phyloP scores from a whole-genome alignment of 2,888 invertebrate genomes.

The Drymonia ruficornis region DNA sequence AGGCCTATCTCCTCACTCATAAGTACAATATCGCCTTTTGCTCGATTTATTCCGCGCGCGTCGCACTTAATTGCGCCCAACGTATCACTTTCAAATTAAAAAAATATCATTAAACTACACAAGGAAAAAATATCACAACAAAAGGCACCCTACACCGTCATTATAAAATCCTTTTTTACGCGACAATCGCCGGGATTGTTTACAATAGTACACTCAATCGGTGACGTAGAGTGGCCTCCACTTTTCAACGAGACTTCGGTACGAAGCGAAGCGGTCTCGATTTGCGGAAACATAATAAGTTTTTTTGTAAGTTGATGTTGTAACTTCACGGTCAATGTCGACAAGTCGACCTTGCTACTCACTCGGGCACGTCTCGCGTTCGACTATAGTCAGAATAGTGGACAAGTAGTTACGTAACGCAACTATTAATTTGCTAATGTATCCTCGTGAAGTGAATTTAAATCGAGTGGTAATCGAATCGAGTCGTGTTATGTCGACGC shows the following conservation, averaged over 20 bases:
- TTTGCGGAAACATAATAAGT: conserved; percentile 79
- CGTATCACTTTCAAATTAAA: conserved; percentile 7
- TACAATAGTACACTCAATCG: conserved; percentile 24
- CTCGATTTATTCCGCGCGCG: not conserved
- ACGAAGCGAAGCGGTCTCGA: conserved; percentile 49
- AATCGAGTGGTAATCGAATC: conserved; percentile 51
- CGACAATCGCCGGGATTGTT: conserved; percentile 23
- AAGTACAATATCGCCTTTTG: not conserved
- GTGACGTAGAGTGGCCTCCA: conserved; percentile 46
- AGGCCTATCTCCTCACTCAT: no score
- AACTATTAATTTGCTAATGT: conserved; percentile 69
- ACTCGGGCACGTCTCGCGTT: conserved; percentile 66
- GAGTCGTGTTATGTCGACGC: conserved; percentile 38
- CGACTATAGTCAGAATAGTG: conserved; percentile 63
- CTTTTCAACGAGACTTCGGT: conserved; percentile 48
- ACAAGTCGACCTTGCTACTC: conserved; percentile 73
- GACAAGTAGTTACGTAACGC: conserved; percentile 68
- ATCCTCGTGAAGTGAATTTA: conserved; percentile 51
- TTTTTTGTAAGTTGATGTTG: conserved; percentile 63
- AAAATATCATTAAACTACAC: conserved; percentile 13
- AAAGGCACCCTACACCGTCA: conserved; percentile 13
- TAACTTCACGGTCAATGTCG: conserved; percentile 83
- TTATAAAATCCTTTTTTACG: conserved; percentile 20
- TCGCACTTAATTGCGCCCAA: conserved; percentile 1
- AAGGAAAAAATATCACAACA: conserved; percentile 11